These are phyloP conservation scores for Acleris literana DNA, from an alignment of 2,888 invertebrate species.

Conservation along the genomic window DNA sequence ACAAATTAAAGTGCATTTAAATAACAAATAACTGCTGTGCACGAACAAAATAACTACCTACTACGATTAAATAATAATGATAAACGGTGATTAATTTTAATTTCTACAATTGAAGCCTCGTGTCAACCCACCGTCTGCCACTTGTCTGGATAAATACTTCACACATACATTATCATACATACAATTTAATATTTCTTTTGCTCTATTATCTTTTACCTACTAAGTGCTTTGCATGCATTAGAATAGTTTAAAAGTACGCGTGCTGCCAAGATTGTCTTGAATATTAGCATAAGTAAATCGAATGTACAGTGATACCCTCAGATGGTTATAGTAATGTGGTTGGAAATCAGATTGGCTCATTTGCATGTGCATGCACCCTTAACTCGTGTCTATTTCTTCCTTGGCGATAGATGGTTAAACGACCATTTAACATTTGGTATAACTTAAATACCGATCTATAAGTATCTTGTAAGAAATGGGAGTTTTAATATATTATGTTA, in stretches of 20 bases:
- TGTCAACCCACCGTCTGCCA: slow-evolving; percentile 50
- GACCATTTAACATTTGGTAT: no score
- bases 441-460: no score
- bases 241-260: slow-evolving; percentile 67
- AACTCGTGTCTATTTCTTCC: slow-evolving; percentile 1
- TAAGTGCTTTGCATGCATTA: slow-evolving; percentile 73
- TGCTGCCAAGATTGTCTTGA: slow-evolving; percentile 56
- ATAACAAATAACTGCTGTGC: slow-evolving; percentile 14
- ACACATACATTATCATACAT: slow-evolving; percentile 73
- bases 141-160: slow-evolving; percentile 61
- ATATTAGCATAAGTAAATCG: slow-evolving; percentile 56
- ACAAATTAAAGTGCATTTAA: slow-evolving; percentile 7
- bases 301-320: slow-evolving; percentile 49
- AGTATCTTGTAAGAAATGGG: no score
- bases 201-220: slow-evolving; percentile 68
- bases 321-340: slow-evolving; percentile 44
- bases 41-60: slow-evolving; percentile 13
- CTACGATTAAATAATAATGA: slow-evolving; percentile 13
- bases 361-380: slow-evolving; percentile 40
- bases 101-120: slow-evolving; percentile 46
- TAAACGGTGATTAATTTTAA: slow-evolving; percentile 33
- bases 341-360: slow-evolving; percentile 45
- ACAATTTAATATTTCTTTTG: slow-evolving; percentile 71
- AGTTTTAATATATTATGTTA: no score
- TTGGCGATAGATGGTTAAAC: no score